Evolutionary conservation across 2,113 vertebrate genomes (phyloP).

Genomic region (Tor tambroides): DNA sequence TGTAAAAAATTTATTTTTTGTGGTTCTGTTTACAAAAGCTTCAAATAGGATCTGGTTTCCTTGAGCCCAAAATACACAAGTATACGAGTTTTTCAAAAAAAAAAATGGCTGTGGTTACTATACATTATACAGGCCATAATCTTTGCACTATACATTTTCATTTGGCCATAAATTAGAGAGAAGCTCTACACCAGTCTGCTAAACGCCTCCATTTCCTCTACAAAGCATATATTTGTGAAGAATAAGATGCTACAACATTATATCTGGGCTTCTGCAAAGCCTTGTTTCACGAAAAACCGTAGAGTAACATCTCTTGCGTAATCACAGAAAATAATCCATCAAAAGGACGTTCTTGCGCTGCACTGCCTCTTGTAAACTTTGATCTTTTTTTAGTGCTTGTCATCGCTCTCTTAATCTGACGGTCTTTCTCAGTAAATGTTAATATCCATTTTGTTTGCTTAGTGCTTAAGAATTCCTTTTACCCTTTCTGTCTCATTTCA

Average conservation of each 20-base stretch:
- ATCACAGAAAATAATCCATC: not conserved
- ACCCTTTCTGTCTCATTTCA: slow-evolving; percentile 20
- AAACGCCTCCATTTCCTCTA: slow-evolving; percentile 15
- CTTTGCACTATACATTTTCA: slow-evolving; percentile 26
- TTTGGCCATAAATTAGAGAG: slow-evolving; percentile 34
- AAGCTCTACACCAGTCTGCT: not conserved
- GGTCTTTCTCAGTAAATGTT: not conserved
- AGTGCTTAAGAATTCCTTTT: slow-evolving; percentile 20
- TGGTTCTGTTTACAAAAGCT: not conserved
- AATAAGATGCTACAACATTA: slow-evolving; percentile 28
- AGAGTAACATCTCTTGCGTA: not conserved
- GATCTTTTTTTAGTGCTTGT: slow-evolving; percentile 12
- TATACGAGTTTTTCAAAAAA: not conserved
- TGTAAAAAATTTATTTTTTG: not conserved
- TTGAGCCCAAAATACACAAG: not conserved
- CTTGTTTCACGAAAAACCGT: not conserved
- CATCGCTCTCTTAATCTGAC: not conserved
- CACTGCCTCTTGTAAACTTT: not conserved
- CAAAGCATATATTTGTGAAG: slow-evolving; percentile 1
- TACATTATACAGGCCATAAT: not conserved
- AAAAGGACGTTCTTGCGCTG: not conserved
- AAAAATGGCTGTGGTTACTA: not conserved
- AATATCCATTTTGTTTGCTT: slow-evolving; percentile 25
- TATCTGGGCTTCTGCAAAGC: not conserved
- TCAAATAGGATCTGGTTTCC: not conserved